These are phyloP conservation scores for Stenolophus ochropezus DNA, from an alignment of 2,888 invertebrate genomes.

Conservation along the genomic window DNA sequence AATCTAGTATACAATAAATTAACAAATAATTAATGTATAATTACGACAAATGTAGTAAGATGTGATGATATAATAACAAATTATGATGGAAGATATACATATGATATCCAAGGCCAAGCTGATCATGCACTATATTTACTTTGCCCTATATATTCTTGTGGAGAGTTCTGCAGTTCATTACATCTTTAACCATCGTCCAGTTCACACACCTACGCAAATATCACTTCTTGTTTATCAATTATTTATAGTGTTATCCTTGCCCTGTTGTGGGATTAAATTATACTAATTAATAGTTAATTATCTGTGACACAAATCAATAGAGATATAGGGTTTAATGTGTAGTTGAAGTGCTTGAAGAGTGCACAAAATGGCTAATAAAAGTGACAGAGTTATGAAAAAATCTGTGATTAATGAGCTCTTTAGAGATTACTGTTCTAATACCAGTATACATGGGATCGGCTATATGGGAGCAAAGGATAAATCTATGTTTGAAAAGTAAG, in stretches of 20 bases:
- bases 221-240: not conserved
- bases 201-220: not conserved
- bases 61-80: too few relatives aligned
- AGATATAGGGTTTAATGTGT: not conserved
- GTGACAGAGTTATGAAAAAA: too few relatives aligned
- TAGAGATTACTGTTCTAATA: not conserved
- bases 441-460: conserved; percentile 7
- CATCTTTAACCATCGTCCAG: not conserved
- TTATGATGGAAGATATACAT: too few relatives aligned
- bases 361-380: too few relatives aligned
- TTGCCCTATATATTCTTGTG: not conserved
- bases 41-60: too few relatives aligned
- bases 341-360: not conserved
- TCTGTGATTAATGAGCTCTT: not conserved
- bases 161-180: not conserved
- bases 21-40: too few relatives aligned
- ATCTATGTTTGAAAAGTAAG: conserved; percentile 6
- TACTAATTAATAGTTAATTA: not conserved
- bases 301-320: not conserved
- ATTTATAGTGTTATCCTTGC: not conserved
- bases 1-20: too few relatives aligned
- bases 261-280: not conserved
- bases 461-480: not conserved
- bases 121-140: not conserved
- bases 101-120: not conserved